Percentiles rank a stretch among this genome's conserved stretches.
These are phyloP conservation scores for Darevskia nairensis DNA, from an alignment of 2,797 vertebrate genomes.

Conservation along the genomic window DNA sequence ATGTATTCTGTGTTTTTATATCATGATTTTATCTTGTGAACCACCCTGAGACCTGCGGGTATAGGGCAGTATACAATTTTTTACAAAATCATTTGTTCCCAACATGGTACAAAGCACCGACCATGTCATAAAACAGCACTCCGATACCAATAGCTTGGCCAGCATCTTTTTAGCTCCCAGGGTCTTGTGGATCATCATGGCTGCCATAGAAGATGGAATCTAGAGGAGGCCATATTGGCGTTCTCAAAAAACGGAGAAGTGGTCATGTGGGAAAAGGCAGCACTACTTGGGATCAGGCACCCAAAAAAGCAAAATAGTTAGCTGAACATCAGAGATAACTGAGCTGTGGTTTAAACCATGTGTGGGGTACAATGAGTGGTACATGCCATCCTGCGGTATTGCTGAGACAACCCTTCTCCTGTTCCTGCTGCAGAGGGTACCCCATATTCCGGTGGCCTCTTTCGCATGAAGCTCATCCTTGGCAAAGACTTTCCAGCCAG, in stretches of 20 bases:
- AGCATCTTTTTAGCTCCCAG: too few relatives aligned
- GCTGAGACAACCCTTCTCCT: not conserved
- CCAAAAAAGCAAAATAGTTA: not conserved
- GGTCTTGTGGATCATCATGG: too few relatives aligned
- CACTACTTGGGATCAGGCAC: not conserved
- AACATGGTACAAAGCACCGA: too few relatives aligned
- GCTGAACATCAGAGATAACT: not conserved
- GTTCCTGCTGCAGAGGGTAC: constrained; percentile 86
- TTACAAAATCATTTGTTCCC: too few relatives aligned
- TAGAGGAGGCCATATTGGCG: not conserved
- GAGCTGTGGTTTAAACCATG: not conserved
- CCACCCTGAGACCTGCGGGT: too few relatives aligned
- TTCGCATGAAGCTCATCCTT: constrained; percentile 92
- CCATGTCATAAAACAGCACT: too few relatives aligned
- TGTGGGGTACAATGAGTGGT: not conserved
- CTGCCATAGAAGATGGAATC: too few relatives aligned
- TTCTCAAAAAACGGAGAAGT: not conserved
- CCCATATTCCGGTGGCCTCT: constrained; percentile 92
- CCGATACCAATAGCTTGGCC: too few relatives aligned
- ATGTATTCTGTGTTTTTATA: too few relatives aligned
- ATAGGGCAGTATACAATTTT: too few relatives aligned
- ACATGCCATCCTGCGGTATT: not conserved
- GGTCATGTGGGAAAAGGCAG: not conserved
- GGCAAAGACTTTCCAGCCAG: constrained; percentile 94
- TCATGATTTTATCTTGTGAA: too few relatives aligned